Percentiles rank a stretch among this genome's conserved stretches.
phyloP scores from a whole-genome alignment of 2,888 invertebrate genomes.

The Sisyra terminalis region DNA sequence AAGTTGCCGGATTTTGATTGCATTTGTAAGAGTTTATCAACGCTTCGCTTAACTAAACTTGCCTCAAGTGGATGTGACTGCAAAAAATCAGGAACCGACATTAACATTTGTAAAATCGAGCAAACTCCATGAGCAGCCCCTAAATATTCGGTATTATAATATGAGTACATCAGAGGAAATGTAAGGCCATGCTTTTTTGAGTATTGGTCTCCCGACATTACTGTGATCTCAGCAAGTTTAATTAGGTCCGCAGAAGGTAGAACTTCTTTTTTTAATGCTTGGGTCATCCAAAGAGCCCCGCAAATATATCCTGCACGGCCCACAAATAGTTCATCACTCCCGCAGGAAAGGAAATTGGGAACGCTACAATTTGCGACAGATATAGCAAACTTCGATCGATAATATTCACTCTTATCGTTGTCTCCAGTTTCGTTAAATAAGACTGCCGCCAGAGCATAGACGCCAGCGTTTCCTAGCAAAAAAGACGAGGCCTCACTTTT shows the following conservation, averaged over 20 bases:
- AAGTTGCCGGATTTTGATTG: conserved; percentile 61
- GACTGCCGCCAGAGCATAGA: conserved; percentile 53
- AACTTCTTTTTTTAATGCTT: conserved; percentile 31
- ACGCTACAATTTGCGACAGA: conserved; percentile 31
- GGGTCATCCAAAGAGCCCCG: conserved; percentile 55
- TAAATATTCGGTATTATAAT: conserved; percentile 55
- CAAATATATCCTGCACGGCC: conserved; percentile 72
- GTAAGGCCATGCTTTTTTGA: conserved; percentile 35
- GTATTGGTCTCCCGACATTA: conserved; percentile 56
- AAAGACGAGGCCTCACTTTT: conserved; percentile 48
- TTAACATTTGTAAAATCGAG: conserved; percentile 45
- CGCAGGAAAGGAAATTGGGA: conserved; percentile 39
- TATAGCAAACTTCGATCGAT: conserved; percentile 25
- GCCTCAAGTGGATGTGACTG: conserved; percentile 33
- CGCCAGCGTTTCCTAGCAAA: conserved; percentile 64
- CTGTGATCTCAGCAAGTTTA: conserved; percentile 48
- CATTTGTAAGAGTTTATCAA: conserved; percentile 47
- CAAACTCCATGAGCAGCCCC: conserved; percentile 56
- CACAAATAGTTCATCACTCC: conserved; percentile 72
- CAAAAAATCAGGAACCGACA: conserved; percentile 41
- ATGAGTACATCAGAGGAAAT: conserved; percentile 63
- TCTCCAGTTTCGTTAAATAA: conserved; percentile 36
- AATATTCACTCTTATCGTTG: conserved; percentile 19
- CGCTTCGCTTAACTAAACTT: conserved; percentile 39
- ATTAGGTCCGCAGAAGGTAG: conserved; percentile 32